Percentiles rank a stretch among this genome's conserved stretches.
phyloP scores from a whole-genome alignment of 2,113 vertebrate species.

The Calonectris borealis region DNA sequence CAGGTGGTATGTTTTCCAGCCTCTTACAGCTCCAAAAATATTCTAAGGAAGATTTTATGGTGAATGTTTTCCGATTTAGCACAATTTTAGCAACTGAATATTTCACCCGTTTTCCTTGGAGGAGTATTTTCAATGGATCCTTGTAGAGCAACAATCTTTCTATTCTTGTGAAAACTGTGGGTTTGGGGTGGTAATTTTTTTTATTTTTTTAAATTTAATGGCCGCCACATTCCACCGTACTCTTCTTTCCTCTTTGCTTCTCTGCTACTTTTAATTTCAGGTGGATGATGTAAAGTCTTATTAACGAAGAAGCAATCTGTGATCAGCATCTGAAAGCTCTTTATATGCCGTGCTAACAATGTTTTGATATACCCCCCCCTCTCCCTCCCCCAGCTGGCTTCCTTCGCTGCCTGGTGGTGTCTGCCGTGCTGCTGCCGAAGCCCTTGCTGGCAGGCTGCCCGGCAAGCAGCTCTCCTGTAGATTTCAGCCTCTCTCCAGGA shows the following conservation, averaged over 20 bases:
- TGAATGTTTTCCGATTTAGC: conserved; percentile 39
- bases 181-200: not conserved
- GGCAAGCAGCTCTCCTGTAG: conserved; percentile 67
- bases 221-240: not conserved
- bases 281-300: not conserved
- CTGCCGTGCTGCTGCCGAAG: conserved; percentile 59
- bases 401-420: conserved; percentile 63
- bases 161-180: not conserved
- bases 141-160: not conserved
- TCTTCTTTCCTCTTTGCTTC: not conserved
- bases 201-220: not conserved
- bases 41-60: not conserved
- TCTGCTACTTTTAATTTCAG: not conserved
- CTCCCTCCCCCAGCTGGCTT: conserved; percentile 34
- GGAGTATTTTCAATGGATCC: not conserved
- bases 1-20: not conserved
- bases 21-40: conserved; percentile 35
- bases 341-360: conserved; percentile 55
- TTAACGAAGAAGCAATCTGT: conserved; percentile 26
- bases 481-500: conserved; percentile 76
- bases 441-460: conserved; percentile 77
- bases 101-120: conserved; percentile 15
- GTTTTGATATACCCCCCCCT: conserved; percentile 45
- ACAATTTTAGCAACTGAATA: not conserved
- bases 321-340: conserved; percentile 50